Conservation (phyloP, 2,113 vertebrate species). For the Aleadryas rufinucha region DNA sequence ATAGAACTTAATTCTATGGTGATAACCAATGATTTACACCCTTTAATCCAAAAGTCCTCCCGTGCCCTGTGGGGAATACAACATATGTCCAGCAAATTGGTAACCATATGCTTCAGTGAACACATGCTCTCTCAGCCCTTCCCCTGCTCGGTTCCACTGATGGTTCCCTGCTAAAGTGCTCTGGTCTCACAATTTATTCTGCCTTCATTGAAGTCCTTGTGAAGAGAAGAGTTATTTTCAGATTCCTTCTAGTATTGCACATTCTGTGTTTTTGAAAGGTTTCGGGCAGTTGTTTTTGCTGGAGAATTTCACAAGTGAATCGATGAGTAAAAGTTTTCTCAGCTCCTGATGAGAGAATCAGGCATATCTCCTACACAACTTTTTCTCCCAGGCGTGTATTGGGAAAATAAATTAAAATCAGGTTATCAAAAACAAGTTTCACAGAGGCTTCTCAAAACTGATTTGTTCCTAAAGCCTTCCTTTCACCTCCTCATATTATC, state of each 20-base stretch:
- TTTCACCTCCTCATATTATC: not conserved
- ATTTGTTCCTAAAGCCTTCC: not conserved
- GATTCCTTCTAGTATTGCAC: not conserved
- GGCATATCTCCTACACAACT: not conserved
- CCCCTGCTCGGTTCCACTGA: not conserved
- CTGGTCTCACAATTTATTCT: not conserved
- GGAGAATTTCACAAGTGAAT: not conserved
- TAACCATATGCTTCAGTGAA: conserved; percentile 40
- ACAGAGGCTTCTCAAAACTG: not conserved
- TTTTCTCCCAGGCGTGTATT: not conserved
- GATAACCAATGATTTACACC: conserved; percentile 56
- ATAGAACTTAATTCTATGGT: conserved; percentile 54
- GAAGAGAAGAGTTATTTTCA: not conserved
- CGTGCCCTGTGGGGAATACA: conserved; percentile 22
- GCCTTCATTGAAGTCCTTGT: not conserved
- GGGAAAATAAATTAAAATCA: not conserved
- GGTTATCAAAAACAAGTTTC: not conserved
- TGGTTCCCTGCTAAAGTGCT: not conserved
- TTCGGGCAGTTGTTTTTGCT: conserved; percentile 1
- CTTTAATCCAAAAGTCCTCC: conserved; percentile 52
- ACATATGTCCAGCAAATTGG: conserved; percentile 62
- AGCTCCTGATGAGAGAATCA: not conserved
- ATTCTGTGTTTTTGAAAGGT: not conserved
- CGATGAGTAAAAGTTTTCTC: not conserved
- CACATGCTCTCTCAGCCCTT: not conserved